Evolutionary conservation across 2,888 invertebrate genomes (phyloP), one percentile per base, ranked within the genome.

Genomic region (Synanthedon formicaeformis): DNA sequence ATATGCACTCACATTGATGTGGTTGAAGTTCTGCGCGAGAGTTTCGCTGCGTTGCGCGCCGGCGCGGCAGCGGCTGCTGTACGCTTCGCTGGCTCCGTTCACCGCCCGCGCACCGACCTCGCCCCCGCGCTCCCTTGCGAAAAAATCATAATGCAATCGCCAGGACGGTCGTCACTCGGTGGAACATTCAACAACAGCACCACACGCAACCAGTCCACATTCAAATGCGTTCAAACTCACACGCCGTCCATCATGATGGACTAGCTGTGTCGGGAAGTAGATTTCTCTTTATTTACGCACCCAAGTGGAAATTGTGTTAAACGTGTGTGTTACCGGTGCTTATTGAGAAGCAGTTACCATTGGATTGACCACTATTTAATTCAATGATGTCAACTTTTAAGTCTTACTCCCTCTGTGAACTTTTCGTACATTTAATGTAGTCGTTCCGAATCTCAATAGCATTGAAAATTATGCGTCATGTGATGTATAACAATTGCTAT

Each of bases 91-190:
- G 85, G 67, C 76, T 67, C 63, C 70, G 67, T 62, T 64, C 66
- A 63, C 65, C 69, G 57, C 66, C 71, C 69, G 75, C 80, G 69
- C 78, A 50, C 53, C 58, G 40, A 56, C 57, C 60, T 55, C 64
- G 56, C 69, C 79, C 75, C 83, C 79, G 77, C 77, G 75, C 78
- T 80, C 85, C 84, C 84, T 86, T 85, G 86, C 85, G 85, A 85
- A 86, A 81, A 81, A 85, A 84, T 79, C 79, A 84, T 85, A 85
- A 85, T 85, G 87, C 87, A 86, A 86, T 83, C 81, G 84, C 78
- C 84, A 78, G 85, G 84, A 82, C 84, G 82, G 85, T 68, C 78
- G 82, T 81, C 74, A 45, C 45, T 45, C 45, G 45, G 85, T 85
- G 83, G 85, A 83, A 84, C 85, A 84, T 78, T 78, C 73, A 71